Conservation (phyloP, 2,113 vertebrate species). For the Pseudorasbora parva region DNA sequence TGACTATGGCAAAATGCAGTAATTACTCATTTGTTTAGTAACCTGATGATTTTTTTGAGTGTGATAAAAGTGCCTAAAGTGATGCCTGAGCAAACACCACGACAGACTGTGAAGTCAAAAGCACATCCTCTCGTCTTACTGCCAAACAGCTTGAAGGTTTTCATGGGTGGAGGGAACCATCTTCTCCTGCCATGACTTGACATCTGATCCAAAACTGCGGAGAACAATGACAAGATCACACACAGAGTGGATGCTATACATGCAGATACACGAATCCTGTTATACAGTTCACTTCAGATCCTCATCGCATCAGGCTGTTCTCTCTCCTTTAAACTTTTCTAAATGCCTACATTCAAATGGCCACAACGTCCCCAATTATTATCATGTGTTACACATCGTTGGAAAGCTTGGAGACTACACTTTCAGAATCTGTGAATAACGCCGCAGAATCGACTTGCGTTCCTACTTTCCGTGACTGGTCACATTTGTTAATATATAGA, state of each 20-base stretch:
- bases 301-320: too few relatives aligned
- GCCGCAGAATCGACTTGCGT: too few relatives aligned
- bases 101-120: conserved; percentile 1
- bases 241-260: neutral
- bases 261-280: neutral
- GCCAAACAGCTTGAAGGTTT: conserved; percentile 80
- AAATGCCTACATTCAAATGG: too few relatives aligned
- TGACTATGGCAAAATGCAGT: neutral
- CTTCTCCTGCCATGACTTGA: conserved; percentile 73
- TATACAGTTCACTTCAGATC: neutral
- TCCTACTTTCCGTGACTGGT: too few relatives aligned
- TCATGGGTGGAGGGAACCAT: conserved; percentile 69
- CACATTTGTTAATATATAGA: neutral
- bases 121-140: conserved; percentile 61
- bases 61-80: neutral
- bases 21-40: neutral
- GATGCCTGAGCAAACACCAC: neutral
- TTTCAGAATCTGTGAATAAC: too few relatives aligned
- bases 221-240: neutral
- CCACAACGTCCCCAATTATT: too few relatives aligned
- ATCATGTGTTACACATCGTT: too few relatives aligned
- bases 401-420: too few relatives aligned
- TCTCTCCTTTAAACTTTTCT: too few relatives aligned
- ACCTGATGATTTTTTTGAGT: neutral
- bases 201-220: conserved; percentile 77